A percentile compares a stretch with the other conserved stretches of the same genome.
phyloP scores from a whole-genome alignment of 2,113 vertebrate genomes.

The Psephotus haematonotus region DNA sequence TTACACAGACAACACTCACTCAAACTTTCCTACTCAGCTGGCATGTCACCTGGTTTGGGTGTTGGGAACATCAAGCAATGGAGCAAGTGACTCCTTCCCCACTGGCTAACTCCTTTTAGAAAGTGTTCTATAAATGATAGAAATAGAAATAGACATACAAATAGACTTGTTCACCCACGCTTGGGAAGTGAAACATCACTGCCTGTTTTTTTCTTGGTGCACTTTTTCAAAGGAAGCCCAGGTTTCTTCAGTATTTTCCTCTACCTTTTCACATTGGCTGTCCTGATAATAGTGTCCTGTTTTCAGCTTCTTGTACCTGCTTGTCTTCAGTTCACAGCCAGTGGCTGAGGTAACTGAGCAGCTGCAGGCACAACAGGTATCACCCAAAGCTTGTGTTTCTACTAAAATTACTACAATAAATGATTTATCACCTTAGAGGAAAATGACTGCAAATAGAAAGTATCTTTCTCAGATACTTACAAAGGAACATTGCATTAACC shows the following conservation, averaged over 20 bases:
- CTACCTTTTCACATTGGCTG: neutral
- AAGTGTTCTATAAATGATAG: neutral
- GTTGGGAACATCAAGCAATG: neutral
- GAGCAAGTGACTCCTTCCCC: neutral
- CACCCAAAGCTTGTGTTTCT: neutral
- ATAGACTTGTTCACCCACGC: neutral
- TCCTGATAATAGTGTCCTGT: neutral
- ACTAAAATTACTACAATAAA: neutral
- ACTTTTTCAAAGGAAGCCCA: neutral
- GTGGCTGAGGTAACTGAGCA: neutral
- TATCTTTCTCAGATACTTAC: neutral
- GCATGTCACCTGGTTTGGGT: neutral
- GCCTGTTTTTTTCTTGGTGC: neutral
- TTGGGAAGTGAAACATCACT: neutral
- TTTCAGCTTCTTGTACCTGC: neutral
- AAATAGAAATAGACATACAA: neutral
- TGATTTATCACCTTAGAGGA: neutral
- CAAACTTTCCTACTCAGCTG: neutral
- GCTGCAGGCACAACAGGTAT: neutral
- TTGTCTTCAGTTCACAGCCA: neutral
- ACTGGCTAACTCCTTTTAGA: neutral
- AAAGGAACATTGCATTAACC: neutral
- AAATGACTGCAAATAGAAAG: neutral
- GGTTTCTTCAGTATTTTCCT: neutral
- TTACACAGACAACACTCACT: neutral